These are phyloP conservation scores for Antitype chi DNA, from an alignment of 2,888 invertebrate species.

Conservation along the genomic window DNA sequence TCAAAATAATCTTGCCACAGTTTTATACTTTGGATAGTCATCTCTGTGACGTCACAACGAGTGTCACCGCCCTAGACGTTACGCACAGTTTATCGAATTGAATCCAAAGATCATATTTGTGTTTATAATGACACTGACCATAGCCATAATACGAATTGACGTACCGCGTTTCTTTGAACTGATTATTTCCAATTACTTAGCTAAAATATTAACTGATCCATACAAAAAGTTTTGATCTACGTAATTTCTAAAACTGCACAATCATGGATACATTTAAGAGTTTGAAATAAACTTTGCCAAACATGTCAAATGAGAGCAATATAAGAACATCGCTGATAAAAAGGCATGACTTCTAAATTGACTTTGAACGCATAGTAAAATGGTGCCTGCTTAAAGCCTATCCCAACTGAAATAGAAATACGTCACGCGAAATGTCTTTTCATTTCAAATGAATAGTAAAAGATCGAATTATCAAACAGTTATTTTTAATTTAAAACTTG, in stretches of 20 bases:
- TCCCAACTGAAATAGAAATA: slow-evolving; percentile 62
- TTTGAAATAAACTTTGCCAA: slow-evolving; percentile 3
- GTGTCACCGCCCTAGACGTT: slow-evolving; percentile 21
- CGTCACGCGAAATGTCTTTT: slow-evolving; percentile 61
- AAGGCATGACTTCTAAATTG: slow-evolving; percentile 61
- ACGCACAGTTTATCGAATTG: slow-evolving; percentile 8
- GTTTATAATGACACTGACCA: not conserved
- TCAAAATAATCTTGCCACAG: slow-evolving; percentile 23
- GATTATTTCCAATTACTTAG: not conserved
- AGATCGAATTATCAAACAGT: not conserved
- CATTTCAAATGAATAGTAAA: not conserved
- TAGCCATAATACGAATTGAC: not conserved
- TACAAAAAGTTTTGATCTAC: not conserved
- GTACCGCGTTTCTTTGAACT: not conserved
- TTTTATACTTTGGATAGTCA: slow-evolving; percentile 20
- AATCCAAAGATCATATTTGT: slow-evolving; percentile 26
- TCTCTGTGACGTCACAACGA: slow-evolving; percentile 28
- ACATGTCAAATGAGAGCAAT: slow-evolving; percentile 14
- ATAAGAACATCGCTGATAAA: slow-evolving; percentile 35
- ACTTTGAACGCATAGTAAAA: slow-evolving; percentile 67
- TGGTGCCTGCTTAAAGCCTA: slow-evolving; percentile 63
- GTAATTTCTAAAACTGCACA: not conserved
- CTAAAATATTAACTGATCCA: not conserved
- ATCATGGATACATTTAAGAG: slow-evolving; percentile 10
- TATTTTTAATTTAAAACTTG: not conserved